Evolutionary conservation across 2,888 invertebrate species (phyloP), one percentile per base, ranked within the genome.

Genomic region (Microplitis manilae): DNA sequence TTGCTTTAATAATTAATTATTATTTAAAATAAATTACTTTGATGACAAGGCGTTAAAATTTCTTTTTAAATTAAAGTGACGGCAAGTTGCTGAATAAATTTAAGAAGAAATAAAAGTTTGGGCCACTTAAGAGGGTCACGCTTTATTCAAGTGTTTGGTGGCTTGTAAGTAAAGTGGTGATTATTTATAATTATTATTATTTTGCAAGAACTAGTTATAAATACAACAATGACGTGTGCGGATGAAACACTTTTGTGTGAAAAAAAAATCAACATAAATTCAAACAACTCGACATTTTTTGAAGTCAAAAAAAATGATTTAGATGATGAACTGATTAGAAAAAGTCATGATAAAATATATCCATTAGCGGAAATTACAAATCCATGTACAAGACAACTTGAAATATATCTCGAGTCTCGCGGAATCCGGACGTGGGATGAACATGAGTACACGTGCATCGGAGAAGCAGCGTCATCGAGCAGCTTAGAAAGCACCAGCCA

Each of bases 381-480:
- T 15, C 38, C 61, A 9, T 73, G 65, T 67, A 67, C 73, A 20
- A 73, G 73, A 67, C 73, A 73, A 20, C 67, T 73, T 17, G 73
- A 73, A 30, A 67, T 73, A 65, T 73, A 67, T 65, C 67, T 73
- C n/a, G 73, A 73, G 15, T 73, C 73, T 65, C 73, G 73, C 59
- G 73, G 73, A 67, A 50, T 70, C 17, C 64, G 64, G 41, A 70
- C 67, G 70, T 77, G 77, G 77, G 74, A 77, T 70, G 76, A 76
- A 17, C 69, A 74, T 60, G 76, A 76, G 67, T 77, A 73, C 68
- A 68, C 68, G 68, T 73, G 77, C 64, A 73, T 69, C 60, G 64
- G 73, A 30, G 77, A 77, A 59, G 62, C 76, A 15, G 76, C 69
- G 64, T 77, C 77, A 41, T 65, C 69, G 50, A 77, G 77, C 65